Percentiles rank a stretch among this genome's conserved stretches.
phyloP scores from a whole-genome alignment of 2,888 invertebrate species.

The Eupsilia transversa region DNA sequence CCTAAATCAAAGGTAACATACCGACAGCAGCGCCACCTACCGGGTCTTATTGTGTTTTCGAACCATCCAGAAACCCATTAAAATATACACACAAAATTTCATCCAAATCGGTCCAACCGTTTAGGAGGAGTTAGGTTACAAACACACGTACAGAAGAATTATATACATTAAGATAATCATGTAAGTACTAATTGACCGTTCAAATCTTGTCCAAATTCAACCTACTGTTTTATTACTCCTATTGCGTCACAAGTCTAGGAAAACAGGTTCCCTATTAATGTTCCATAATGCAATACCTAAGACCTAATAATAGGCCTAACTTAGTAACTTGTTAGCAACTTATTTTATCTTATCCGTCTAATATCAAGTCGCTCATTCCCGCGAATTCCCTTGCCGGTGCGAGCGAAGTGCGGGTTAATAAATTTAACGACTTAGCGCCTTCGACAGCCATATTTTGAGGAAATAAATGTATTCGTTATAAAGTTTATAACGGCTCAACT shows the following conservation, averaged over 20 bases:
- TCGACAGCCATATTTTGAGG: conserved; percentile 27
- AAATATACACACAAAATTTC: too few species aligned
- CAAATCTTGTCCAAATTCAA: conserved; percentile 31
- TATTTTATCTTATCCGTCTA: conserved; percentile 67
- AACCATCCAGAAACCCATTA: too few species aligned
- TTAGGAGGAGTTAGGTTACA: too few species aligned
- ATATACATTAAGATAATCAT: too few species aligned
- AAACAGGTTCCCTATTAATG: conserved; percentile 61
- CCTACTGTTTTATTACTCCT: conserved; percentile 38
- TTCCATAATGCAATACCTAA: conserved; percentile 63
- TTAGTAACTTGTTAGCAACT: conserved; percentile 68
- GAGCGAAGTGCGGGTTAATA: conserved; percentile 16
- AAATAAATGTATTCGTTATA: conserved; percentile 11
- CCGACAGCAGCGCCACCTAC: too few species aligned
- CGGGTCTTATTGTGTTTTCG: too few species aligned
- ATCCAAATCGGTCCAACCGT: too few species aligned
- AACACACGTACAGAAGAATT: too few species aligned
- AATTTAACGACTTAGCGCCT: conserved; percentile 39
- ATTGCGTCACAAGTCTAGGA: conserved; percentile 42
- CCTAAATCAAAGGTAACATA: too few species aligned
- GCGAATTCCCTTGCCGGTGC: conserved; percentile 30
- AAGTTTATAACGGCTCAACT: not conserved
- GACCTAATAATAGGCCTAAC: conserved; percentile 61
- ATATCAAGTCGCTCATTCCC: conserved; percentile 52
- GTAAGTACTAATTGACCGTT: too few species aligned